phyloP scores from a whole-genome alignment of 1,140 invertebrate species.

The Oncopeltus fasciatus region DNA sequence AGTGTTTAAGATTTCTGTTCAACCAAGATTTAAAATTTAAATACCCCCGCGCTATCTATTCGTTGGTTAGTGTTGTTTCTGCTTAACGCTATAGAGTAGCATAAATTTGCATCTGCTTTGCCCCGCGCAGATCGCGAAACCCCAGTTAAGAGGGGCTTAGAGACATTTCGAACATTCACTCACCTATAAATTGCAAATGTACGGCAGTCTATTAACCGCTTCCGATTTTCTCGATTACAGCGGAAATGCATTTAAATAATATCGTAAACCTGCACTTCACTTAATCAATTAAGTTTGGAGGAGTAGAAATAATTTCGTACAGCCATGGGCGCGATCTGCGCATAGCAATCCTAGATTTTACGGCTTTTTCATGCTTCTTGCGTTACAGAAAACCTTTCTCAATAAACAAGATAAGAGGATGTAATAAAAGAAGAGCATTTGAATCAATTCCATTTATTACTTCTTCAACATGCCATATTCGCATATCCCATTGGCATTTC shows the following conservation, averaged over 20 bases:
- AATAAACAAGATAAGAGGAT: too few species aligned
- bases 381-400: too few species aligned
- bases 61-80: background rate
- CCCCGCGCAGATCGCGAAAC: background rate
- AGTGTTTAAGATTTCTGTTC: conserved; percentile 9
- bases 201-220: background rate
- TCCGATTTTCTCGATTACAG: background rate
- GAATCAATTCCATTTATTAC: too few species aligned
- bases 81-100: background rate
- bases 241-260: background rate
- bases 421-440: too few species aligned
- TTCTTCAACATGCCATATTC: too few species aligned
- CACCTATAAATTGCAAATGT: conserved; percentile 4
- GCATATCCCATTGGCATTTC: too few species aligned
- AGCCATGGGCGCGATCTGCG: too few species aligned
- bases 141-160: background rate
- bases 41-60: conserved; percentile 1
- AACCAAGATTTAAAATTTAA: conserved; percentile 7
- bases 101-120: conserved; percentile 4
- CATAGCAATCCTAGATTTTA: too few species aligned
- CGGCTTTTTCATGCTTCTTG: too few species aligned
- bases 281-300: too few species aligned
- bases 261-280: too few species aligned
- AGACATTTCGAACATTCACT: background rate
- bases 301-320: too few species aligned